Base-by-base conservation (phyloP, 2,113 vertebrate species). In the Callipepla californica region DNA sequence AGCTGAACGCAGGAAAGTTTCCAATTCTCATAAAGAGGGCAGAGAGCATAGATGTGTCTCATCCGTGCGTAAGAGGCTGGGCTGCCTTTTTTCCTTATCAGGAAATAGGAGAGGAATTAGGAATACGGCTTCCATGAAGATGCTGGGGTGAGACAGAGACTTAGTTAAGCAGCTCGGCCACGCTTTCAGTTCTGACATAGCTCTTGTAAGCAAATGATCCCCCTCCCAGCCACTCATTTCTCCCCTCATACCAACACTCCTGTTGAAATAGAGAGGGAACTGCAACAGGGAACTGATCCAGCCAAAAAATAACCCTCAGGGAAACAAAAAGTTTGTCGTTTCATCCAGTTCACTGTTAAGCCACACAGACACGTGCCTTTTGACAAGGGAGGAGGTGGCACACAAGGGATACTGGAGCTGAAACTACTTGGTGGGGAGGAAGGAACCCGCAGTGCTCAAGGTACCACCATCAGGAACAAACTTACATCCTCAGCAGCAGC, bases 1-100 rank as follows among this genome's bases (percentile, higher is more conserved):
- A 96, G 85, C 61, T 68, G 87, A 94, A 67, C 0, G 1, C 84
- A 94, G 89, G 87, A 95, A 88, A 75, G 63, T 59, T 95, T 96
- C 92, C 93, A 96, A 59, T 84, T 90, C 83, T 87, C 74, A 75
- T 76, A 25, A 88, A 84, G 74, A 75, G 74, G 70, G 45, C 83
- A 94, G 90, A 96, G 53, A 94, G 93, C 90, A 65, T 66, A 78
- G 76, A 88, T 88, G 34, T 30, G 51, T 75, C 94, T 95, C 85
- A 42, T 61, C 42, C 68, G 63, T 48, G 22, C 9, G 20, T 30
- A 45, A 76, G 77, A 92, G 84, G 68, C 2, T 80, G 73, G 59
- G 59, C 47, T 89, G 91, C 53, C 79, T 92, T 92, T 95, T 77
- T 74, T 70, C 91, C 92, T 92, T 92, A 92, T 92, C 95, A 91